A percentile compares a stretch with the other conserved stretches of the same genome.
Conservation (phyloP, 2,888 invertebrate species). For the Conus canariensis region DNA sequence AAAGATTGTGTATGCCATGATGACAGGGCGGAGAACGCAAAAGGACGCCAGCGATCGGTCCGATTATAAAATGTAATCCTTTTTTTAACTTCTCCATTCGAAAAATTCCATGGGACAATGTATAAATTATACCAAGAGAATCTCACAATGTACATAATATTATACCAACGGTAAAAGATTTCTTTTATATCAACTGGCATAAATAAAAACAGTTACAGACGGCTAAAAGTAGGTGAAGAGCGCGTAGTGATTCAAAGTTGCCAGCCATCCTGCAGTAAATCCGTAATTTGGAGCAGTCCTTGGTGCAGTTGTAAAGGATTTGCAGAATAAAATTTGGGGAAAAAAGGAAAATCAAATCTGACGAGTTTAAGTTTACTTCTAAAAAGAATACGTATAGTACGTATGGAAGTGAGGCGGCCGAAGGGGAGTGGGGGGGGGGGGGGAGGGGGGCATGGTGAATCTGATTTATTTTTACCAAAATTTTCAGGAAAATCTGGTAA, state of each 20-base stretch:
- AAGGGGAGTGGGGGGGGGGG: too few species aligned
- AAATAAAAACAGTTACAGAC: too few species aligned
- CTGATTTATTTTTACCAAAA: too few species aligned
- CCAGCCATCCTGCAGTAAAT: constrained; percentile 7
- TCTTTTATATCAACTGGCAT: background rate
- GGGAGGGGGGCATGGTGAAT: too few species aligned
- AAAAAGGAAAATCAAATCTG: background rate
- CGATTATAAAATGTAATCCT: constrained; percentile 7
- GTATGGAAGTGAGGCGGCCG: too few species aligned
- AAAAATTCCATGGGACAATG: too few species aligned
- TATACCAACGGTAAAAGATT: background rate
- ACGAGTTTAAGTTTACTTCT: background rate
- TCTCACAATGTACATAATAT: background rate
- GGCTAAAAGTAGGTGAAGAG: too few species aligned
- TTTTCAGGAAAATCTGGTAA: too few species aligned
- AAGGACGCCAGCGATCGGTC: constrained; percentile 24
- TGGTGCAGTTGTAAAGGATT: background rate
- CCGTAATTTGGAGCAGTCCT: background rate
- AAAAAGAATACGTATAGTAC: too few species aligned
- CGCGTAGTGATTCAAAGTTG: constrained; percentile 30
- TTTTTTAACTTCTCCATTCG: too few species aligned
- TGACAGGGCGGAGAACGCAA: background rate
- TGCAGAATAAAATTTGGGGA: background rate
- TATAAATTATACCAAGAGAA: too few species aligned
- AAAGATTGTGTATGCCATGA: background rate